Evolutionary conservation across 2,113 vertebrate species (phyloP), one percentile per base, ranked within the genome.

Genomic region (Cyanoliseus patagonus): DNA sequence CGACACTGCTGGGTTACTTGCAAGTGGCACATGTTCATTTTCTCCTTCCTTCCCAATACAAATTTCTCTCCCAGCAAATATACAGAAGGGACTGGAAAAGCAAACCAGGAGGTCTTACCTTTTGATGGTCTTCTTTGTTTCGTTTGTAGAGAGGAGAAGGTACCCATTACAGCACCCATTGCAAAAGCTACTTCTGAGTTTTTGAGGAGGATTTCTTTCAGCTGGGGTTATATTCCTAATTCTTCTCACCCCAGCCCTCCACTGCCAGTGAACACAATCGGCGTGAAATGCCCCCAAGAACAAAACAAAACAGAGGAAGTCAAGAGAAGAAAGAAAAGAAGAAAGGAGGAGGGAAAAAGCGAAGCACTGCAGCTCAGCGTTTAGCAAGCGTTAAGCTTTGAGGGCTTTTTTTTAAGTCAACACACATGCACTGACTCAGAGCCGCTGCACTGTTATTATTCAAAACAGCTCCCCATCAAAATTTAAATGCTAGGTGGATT

Each of bases 121-220:
- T 98, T 99, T 61, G 99, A 99, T 63, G 98, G 98, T 98, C 99
- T 94, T 97, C 99, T 99, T 98, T 99, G 98, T 98, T 99, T 99
- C 94, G 99, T 99, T 98, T 99, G 99, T 98, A 99, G 98, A 98
- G 99, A 99, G 61, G 99, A 99, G 98, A 99, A 98, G 27, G 99
- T 99, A 92, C 99, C 99, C 98, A 99, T 99, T 96, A 99, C 99
- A 90, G 99, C 99, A 97, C 99, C 99, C 99, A 99, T 99, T 98
- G 98, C 95, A 95, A 97, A 94, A 73, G 94, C 92, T 94, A 97
- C 95, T 97, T 70, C 90, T 37, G 96, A 92, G 94, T 94, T 95
- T 94, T 88, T 7, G 41, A 33, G 80, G 51, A 83, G 91, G 95
- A 92, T 96, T 92, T 96, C 74, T 97, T 97, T 97, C 73, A 72